These are phyloP conservation scores for Chlamydotis undulata DNA, from an alignment of 2,113 vertebrate genomes.

Conservation along the genomic window DNA sequence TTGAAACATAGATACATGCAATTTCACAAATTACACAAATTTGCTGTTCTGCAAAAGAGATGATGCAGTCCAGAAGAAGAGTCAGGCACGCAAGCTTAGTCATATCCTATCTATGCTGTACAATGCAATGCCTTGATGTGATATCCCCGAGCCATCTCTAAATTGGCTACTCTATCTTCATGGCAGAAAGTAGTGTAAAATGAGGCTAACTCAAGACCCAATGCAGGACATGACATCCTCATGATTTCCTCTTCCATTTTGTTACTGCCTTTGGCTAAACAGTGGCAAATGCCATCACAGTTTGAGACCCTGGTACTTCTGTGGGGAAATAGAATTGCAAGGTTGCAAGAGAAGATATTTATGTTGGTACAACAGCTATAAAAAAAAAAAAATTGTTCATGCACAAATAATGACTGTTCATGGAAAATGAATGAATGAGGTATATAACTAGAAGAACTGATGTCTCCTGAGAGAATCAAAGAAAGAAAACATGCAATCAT, in stretches of 20 bases:
- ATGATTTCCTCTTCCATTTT: not conserved
- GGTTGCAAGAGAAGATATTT: not conserved
- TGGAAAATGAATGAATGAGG: not conserved
- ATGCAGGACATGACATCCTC: not conserved
- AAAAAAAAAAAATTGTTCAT: not conserved
- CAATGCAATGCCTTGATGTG: not conserved
- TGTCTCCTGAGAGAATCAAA: not conserved
- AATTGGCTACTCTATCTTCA: not conserved
- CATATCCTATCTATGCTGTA: fast-evolving
- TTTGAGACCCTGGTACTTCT: not conserved
- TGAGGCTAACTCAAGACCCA: not conserved
- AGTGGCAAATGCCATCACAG: not conserved
- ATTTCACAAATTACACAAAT: not conserved
- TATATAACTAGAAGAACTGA: not conserved
- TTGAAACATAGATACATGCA: not conserved
- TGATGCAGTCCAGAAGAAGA: not conserved
- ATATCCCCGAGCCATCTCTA: not conserved
- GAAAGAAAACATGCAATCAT: not conserved
- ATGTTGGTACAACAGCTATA: not conserved
- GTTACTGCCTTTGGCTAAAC: not conserved
- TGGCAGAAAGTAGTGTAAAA: not conserved
- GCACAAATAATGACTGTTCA: not conserved
- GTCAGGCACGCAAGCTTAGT: not conserved
- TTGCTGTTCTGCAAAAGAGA: not conserved
- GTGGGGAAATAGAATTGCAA: not conserved